phyloP scores from a whole-genome alignment of 1,140 invertebrate genomes.

The Heliothis subflexa region DNA sequence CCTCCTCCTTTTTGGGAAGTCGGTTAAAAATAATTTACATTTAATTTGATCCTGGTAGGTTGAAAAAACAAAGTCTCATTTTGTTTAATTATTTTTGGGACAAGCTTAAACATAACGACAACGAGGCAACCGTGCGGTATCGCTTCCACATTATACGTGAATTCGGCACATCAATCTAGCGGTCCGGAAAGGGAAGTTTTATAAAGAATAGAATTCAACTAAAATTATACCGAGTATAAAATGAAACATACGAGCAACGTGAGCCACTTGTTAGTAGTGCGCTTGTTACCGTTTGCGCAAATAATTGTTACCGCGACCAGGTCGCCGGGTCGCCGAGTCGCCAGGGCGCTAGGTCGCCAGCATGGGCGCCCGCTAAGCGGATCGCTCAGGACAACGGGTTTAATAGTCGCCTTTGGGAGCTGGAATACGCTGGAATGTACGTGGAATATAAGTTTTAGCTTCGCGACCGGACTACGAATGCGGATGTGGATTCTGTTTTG shows the following conservation, averaged over 20 bases:
- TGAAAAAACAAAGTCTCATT: too few species aligned
- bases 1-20: too few species aligned
- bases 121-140: background rate
- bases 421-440: background rate
- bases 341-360: background rate
- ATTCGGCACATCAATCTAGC: too few species aligned
- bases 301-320: background rate
- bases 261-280: constrained; percentile 1
- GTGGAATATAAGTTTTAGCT: constrained; percentile 21
- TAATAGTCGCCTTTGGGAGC: constrained; percentile 10
- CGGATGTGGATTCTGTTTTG: constrained; percentile 11
- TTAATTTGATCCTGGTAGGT: too few species aligned
- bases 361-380: background rate
- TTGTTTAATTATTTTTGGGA: too few species aligned
- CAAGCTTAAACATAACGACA: too few species aligned
- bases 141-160: background rate
- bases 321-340: background rate
- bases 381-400: background rate
- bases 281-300: constrained; percentile 13
- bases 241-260: background rate
- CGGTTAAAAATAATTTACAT: too few species aligned
- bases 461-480: constrained; percentile 8
- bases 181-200: too few species aligned
- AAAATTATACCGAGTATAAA: background rate
- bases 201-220: too few species aligned